Conservation (phyloP, 2,797 vertebrate genomes). For the Eurystomus glaucurus region DNA sequence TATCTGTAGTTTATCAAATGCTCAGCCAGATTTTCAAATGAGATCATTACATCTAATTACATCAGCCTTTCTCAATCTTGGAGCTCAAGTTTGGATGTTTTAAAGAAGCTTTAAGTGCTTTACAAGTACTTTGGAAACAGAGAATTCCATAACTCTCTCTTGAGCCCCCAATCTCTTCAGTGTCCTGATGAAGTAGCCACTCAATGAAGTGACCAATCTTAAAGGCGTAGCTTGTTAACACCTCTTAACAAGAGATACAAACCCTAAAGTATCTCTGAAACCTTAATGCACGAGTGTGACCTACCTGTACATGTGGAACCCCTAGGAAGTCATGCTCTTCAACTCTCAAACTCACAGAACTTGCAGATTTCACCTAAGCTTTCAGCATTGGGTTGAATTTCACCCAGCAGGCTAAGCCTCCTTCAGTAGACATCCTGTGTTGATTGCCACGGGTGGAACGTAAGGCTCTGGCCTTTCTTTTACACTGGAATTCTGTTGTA, state of each 20-base stretch:
- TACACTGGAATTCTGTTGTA: not conserved
- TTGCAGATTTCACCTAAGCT: not conserved
- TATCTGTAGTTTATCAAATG: not conserved
- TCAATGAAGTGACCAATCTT: not conserved
- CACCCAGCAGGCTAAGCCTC: not conserved
- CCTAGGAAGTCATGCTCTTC: not conserved
- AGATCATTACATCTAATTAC: not conserved
- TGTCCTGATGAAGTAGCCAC: not conserved
- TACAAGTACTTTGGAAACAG: not conserved
- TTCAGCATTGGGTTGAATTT: not conserved
- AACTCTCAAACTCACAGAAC: not conserved
- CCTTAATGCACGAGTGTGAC: no score
- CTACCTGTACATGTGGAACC: not conserved
- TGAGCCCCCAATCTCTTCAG: fast-evolving
- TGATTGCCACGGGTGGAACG: not conserved
- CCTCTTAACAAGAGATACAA: not conserved
- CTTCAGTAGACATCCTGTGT: fast-evolving
- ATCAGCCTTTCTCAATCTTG: not conserved
- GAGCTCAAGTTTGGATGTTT: not conserved
- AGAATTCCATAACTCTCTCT: not conserved
- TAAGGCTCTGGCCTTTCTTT: not conserved
- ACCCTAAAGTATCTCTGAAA: not conserved
- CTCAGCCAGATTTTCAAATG: not conserved
- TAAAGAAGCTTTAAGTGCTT: not conserved
- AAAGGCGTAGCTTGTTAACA: not conserved